A percentile compares a stretch with the other conserved stretches of the same genome.
Conservation (phyloP, 2,888 invertebrate genomes). For the Philopedon plagiatum region DNA sequence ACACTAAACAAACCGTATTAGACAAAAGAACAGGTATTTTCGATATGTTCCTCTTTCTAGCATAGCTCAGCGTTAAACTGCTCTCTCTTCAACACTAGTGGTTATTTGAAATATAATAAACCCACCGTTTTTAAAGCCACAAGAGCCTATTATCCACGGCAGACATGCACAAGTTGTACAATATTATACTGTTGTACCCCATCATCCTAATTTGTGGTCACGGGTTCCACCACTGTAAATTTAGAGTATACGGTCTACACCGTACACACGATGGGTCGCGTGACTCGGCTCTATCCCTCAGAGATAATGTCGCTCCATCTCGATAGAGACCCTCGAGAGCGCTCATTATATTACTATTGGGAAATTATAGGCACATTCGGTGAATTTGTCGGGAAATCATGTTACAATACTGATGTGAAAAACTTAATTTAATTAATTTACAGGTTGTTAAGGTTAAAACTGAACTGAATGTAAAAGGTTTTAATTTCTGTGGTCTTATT, state of each 20-base stretch:
- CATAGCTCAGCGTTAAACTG: no score
- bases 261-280: constrained; percentile 45
- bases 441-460: no score
- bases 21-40: no score
- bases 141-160: not conserved
- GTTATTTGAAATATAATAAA: no score
- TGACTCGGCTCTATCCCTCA: constrained; percentile 45
- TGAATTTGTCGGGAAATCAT: not conserved
- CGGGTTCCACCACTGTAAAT: constrained; percentile 38
- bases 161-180: constrained; percentile 17
- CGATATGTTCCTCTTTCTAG: no score
- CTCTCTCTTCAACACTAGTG: no score
- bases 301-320: constrained; percentile 43
- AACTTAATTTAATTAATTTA: no score
- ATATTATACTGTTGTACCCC: constrained; percentile 21
- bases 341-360: constrained; percentile 45
- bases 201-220: constrained; percentile 50
- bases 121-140: not conserved
- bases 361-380: constrained; percentile 40
- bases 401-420: no score
- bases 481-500: no score
- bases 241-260: constrained; percentile 29
- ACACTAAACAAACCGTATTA: no score
- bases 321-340: constrained; percentile 46
- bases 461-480: no score